Evolutionary conservation across 2,113 vertebrate species (phyloP).

Genomic region (Xiphias gladius): DNA sequence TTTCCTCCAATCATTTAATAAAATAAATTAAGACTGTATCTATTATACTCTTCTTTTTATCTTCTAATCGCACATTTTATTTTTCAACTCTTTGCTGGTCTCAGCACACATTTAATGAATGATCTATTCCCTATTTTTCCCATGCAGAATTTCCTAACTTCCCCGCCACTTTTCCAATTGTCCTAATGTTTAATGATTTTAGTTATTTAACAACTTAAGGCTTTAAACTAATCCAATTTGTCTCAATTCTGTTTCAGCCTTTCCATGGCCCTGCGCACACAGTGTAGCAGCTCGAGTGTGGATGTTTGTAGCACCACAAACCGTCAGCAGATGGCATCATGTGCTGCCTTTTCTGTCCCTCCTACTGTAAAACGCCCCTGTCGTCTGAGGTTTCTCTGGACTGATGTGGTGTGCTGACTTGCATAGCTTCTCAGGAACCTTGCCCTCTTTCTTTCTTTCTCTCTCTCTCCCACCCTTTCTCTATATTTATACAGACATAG

Average conservation of each 20-base stretch:
- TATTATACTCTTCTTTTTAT: background rate
- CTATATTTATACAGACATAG: conserved; percentile 66
- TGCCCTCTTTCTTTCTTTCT: conserved; percentile 13
- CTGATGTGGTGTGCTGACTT: conserved; percentile 31
- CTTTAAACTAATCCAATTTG: too few species aligned
- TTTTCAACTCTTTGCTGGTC: background rate
- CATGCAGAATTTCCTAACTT: background rate
- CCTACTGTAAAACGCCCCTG: conserved; percentile 10
- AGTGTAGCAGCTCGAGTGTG: too few species aligned
- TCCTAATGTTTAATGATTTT: background rate
- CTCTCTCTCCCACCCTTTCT: conserved; percentile 9
- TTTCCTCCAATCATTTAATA: background rate
- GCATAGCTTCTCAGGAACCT: conserved; percentile 64
- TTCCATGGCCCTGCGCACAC: background rate
- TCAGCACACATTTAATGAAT: background rate
- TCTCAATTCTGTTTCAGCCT: background rate
- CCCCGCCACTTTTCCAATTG: background rate
- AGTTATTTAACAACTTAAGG: background rate
- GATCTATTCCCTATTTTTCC: background rate
- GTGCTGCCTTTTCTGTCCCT: background rate
- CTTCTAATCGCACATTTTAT: background rate
- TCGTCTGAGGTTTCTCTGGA: conserved; percentile 43
- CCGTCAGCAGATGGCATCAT: conserved; percentile 55
- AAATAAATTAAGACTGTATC: background rate
- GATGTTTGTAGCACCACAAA: conserved; percentile 33